Base-by-base conservation (phyloP, 1,140 invertebrate species). In the Trachelipus rathkii region DNA sequence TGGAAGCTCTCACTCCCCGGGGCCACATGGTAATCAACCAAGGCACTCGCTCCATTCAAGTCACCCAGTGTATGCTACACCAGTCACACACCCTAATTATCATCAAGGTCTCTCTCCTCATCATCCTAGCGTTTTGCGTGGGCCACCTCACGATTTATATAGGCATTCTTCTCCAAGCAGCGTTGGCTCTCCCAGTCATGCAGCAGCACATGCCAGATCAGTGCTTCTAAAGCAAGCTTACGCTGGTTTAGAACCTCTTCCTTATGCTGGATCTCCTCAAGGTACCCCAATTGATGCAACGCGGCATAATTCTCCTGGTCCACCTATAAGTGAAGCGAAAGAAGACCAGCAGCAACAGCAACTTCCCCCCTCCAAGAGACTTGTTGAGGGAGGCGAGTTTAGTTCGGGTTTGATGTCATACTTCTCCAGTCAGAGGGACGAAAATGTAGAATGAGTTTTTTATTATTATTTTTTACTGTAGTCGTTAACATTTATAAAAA, bases 391-490 rank as follows among this genome's bases (percentile, higher is more conserved):
- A 44, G 77, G 78, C 50, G 80, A 79, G 60, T 81, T 80, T 50
- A 81, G 78, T 74, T 78, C 91, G n/a, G 92, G 92, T 15, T 86
- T 93, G 76, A 92, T 93, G n/a, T 93, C 92, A 77, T 94, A 94
- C 85, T 93, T 93, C 85, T 93, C 92, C 76, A 93, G 92, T 85
- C 92, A 93, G 85, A 87, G 89, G 77, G 91, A 92, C 83, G 92
- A 93, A 84, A 91, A 92, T 84, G 86, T 89, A 68, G 88, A 88
- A 70, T 81, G 73, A 81, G 11, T 60, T 60, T 60, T 60, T 33
- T 33, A 33, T 33, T 33, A 33, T 33, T 33, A n/a, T 33, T 33
- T 33, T 33, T 33, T 33, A 33, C 33, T 6, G 33, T 33, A 33
- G 33, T 33, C 6, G 33, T 33, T 33, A n/a, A 33, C 33, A 33